Evolutionary conservation across 2,888 invertebrate genomes (phyloP).

Genomic region (Rutpela maculata): DNA sequence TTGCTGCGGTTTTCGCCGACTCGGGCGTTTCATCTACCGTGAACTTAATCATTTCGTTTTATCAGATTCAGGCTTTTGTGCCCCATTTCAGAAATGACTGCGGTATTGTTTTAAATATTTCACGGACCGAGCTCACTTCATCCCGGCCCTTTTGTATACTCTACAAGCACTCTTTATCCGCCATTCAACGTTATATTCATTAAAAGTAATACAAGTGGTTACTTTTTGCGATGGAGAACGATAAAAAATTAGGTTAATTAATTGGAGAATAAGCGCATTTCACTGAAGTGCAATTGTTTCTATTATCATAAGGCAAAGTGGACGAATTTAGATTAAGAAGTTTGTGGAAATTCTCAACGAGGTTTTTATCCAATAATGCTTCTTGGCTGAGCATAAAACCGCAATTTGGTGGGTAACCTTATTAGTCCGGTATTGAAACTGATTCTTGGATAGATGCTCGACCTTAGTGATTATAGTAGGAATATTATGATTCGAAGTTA

Average conservation of each 20-base stretch:
- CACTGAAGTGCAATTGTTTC: neutral
- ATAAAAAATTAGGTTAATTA: conserved; percentile 21
- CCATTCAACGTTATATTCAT: conserved; percentile 18
- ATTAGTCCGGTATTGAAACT: neutral
- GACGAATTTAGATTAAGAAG: conserved; percentile 4
- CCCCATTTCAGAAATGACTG: conserved; percentile 31
- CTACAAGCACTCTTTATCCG: conserved; percentile 14
- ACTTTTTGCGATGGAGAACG: neutral
- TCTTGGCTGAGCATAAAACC: neutral
- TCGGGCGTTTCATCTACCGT: conserved; percentile 35
- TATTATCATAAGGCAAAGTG: neutral
- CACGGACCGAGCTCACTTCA: conserved; percentile 3
- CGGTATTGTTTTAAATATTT: conserved; percentile 42
- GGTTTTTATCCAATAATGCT: neutral
- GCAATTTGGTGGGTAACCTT: neutral
- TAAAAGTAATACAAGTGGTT: conserved; percentile 28
- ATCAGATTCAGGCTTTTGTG: conserved; percentile 34
- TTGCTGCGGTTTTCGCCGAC: conserved; percentile 32
- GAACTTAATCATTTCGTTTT: conserved; percentile 42
- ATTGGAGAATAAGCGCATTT: neutral
- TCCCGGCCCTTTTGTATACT: conserved; percentile 2
- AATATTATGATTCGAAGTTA: no score
- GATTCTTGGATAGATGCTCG: neutral
- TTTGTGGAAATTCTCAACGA: neutral
- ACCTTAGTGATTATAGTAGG: no score